Base-by-base conservation (phyloP, 2,797 vertebrate species). In the Eulemur coronatus region DNA sequence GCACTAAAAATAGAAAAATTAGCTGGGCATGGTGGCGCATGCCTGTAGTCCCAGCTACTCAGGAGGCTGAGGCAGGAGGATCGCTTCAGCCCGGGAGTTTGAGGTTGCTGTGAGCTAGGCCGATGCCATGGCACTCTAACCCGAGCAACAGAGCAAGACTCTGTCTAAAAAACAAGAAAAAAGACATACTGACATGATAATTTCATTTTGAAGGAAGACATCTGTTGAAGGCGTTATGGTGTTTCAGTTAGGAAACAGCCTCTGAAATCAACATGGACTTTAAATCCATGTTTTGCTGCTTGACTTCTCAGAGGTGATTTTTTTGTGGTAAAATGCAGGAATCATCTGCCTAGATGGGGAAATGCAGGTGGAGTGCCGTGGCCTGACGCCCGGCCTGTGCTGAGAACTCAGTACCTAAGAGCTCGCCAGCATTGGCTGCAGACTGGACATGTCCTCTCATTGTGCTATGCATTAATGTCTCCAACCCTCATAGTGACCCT, bases 1-100 rank as follows among this genome's bases (percentile, higher is more conserved):
- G 0, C 15, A 50, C 48, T 50, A 50, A 50, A 50, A 50, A 50
- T 50, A 50, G 48, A 50, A 50, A 50, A 50, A 50, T 15, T 50
- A 50, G 48, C 48, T 4, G 4, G 13, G 48, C 4, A 4, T 1
- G 48, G 48, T 50, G 48, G 14, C 4, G 0, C 14, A 4, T 0
- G 0, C 48, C 14, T 50, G 48, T 2, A 50, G 48, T 50, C 48
- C 48, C 48, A 50, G 48, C 48, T 15, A 50, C 14, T 50, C 48
- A 4, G 48, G 48, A 50, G 48, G 48, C 48, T 50, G 48, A 50
- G 48, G 14, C 13, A 50, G 48, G 48, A 50, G 48, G 14, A 50
- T 50, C 3, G 48, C 48, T 15, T 48, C 3, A 48, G 48, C 13
- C 48, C 14, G 14, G 48, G 48, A 48, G 48, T 48, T 48, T 48